Percentiles rank a stretch among this genome's conserved stretches.
phyloP scores from a whole-genome alignment of 2,113 vertebrate genomes.

The Triplophysa tibetana region DNA sequence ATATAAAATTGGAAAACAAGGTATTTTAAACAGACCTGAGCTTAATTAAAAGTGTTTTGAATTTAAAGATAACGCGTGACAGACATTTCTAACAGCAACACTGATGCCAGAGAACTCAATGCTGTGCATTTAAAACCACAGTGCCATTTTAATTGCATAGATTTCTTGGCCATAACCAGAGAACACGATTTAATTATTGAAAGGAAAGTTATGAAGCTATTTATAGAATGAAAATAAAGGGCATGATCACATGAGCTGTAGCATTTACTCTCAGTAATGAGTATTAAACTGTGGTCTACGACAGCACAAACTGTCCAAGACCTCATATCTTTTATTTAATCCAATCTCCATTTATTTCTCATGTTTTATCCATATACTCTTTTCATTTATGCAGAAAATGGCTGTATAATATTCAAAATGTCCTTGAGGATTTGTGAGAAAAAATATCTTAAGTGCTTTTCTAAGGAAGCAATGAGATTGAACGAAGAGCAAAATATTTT shows the following conservation, averaged over 20 bases:
- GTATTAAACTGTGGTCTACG: not conserved
- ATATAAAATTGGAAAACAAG: not conserved
- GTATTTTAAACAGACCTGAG: not conserved
- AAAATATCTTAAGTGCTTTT: too few relatives aligned
- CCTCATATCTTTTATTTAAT: too few relatives aligned
- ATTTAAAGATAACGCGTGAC: slow-evolving; percentile 17
- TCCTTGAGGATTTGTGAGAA: not conserved
- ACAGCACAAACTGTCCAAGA: not conserved
- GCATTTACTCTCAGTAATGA: not conserved
- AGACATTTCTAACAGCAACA: not conserved
- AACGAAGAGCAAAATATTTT: too few relatives aligned
- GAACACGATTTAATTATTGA: not conserved
- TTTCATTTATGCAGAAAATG: too few relatives aligned
- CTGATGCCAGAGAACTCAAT: not conserved
- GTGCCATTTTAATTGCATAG: not conserved
- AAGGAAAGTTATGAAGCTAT: not conserved
- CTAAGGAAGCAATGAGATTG: too few relatives aligned
- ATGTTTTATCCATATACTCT: not conserved
- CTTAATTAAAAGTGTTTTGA: slow-evolving; percentile 19
- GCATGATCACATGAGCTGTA: not conserved
- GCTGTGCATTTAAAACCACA: not conserved
- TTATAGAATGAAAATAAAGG: not conserved
- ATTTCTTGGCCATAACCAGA: not conserved
- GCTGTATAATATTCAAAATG: not conserved
- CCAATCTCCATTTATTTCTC: not conserved